Percentiles rank a stretch among this genome's conserved stretches.
phyloP scores from a whole-genome alignment of 2,797 vertebrate genomes.

The Cyprinella venusta region DNA sequence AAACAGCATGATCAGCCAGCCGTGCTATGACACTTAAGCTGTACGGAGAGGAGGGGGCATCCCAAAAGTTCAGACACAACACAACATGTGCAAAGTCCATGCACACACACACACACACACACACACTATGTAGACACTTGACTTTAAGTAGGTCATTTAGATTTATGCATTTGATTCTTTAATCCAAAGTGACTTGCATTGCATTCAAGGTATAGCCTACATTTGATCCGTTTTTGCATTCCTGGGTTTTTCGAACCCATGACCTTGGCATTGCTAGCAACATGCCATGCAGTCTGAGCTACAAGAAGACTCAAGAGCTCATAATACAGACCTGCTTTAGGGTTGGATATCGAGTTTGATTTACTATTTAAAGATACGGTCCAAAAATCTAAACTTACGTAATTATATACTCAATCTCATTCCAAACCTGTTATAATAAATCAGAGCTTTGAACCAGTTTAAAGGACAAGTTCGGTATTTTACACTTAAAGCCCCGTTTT shows the following conservation, averaged over 20 bases:
- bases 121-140: not conserved
- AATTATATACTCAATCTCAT: not conserved
- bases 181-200: not conserved
- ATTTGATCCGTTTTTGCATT: not conserved
- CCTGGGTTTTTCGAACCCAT: not conserved
- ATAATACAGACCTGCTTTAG: not conserved
- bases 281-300: not conserved
- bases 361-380: not conserved
- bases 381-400: not conserved
- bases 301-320: not conserved
- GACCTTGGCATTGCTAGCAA: not conserved
- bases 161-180: not conserved
- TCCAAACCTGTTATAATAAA: not conserved
- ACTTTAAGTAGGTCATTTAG: not conserved
- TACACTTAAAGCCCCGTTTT: no score
- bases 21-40: constrained; percentile 20
- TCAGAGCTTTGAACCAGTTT: not conserved
- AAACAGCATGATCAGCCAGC: constrained; percentile 29
- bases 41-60: not conserved
- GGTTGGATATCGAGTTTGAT: not conserved
- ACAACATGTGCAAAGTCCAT: not conserved
- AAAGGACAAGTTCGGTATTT: not conserved
- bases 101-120: not conserved
- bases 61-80: constrained; percentile 16
- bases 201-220: not conserved